Evolutionary conservation across 2,888 invertebrate species (phyloP), one percentile per base, ranked within the genome.

Genomic region (Erebia epiphron): DNA sequence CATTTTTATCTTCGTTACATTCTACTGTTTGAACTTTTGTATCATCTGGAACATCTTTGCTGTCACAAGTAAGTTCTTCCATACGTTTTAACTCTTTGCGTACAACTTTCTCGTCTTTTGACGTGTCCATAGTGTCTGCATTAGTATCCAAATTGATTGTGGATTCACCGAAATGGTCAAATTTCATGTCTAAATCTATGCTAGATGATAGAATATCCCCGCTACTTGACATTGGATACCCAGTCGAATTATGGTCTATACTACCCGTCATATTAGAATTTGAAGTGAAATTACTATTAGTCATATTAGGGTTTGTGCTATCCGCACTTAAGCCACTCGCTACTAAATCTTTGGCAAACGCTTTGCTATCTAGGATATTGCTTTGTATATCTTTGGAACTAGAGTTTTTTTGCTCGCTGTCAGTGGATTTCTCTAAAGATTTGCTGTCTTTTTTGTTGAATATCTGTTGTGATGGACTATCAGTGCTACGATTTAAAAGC

Each of bases 161-260:
- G 0, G 91, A 90, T 77, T 95, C 94, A 0, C 95, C 95, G 75
- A 95, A 95, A 80, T 95, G 95, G 78, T 95, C 95, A 75, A 95
- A 95, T 77, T 95, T 95, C 83, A 95, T 95, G 77, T 95, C 95
- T 65, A 95, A 85, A 79, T 93, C 92, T 60, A 90, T 86, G 70
- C 93, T 93, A 0, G 91, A 87, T 0, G 89, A 89, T 26, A 89
- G 58, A 0, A 89, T 75, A 18, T 89, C 93, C 0, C 86, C 92
- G 35, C 92, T 93, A 62, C 87, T 91, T 0, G 93, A 83, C 90
- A 92, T 90, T 0, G 93, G 92, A 46, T 93, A 94, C 0, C 89
- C 91, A 0, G 93, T 90, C 0, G 90, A 80, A 66, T 78, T 83
- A 0, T 86, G 87, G 67, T 91, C 91, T 11, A 90, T 92, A 46